Conservation (phyloP, 2,797 vertebrate genomes). For the Smutsia gigantea region DNA sequence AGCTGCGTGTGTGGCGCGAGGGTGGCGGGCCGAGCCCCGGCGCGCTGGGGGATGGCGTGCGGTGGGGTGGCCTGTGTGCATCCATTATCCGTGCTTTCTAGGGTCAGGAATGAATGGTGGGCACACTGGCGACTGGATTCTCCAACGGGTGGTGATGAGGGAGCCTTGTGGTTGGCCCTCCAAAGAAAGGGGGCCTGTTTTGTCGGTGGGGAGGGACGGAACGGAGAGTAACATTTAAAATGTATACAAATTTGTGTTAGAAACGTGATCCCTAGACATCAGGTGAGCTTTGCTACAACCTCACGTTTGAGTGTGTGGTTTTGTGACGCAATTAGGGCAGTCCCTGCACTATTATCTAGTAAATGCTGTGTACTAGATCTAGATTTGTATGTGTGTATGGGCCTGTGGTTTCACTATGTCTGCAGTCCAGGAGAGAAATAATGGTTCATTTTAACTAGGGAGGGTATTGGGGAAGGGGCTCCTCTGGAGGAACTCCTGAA, state of each 20-base stretch:
- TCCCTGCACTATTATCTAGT: not conserved
- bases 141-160: not conserved
- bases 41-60: not conserved
- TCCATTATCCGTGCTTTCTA: not conserved
- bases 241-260: not conserved
- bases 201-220: not conserved
- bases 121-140: not conserved
- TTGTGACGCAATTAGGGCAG: not conserved
- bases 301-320: not conserved
- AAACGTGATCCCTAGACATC: not conserved
- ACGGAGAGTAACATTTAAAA: slow-evolving; percentile 17
- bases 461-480: not conserved
- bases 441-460: not conserved
- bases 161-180: not conserved
- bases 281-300: not conserved
- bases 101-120: slow-evolving; percentile 31
- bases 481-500: not conserved
- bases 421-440: not conserved
- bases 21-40: not conserved
- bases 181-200: not conserved
- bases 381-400: not conserved
- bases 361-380: not conserved
- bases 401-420: not conserved
- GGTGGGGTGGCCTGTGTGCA: not conserved
- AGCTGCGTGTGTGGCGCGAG: not conserved